A percentile compares a stretch with the other conserved stretches of the same genome.
phyloP scores from a whole-genome alignment of 2,797 vertebrate genomes.

The Danio tinwini region DNA sequence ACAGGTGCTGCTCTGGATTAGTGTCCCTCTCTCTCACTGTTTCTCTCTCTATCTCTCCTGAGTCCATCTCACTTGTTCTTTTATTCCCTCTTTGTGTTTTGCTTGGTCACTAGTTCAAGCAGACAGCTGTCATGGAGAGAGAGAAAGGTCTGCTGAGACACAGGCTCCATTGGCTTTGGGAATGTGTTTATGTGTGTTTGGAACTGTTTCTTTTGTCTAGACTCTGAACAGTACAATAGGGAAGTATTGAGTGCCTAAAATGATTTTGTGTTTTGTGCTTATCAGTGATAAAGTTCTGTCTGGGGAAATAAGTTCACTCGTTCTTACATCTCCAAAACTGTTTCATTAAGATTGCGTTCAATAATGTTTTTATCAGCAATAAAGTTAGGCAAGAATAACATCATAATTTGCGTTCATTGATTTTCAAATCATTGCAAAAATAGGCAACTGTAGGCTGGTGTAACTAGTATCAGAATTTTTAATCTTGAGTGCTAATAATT shows the following conservation, averaged over 20 bases:
- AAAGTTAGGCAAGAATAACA: neutral
- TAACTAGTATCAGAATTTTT: neutral
- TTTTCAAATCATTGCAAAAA: neutral
- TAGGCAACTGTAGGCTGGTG: neutral
- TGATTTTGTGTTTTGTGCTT: neutral
- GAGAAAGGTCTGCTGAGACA: slow-evolving; percentile 20
- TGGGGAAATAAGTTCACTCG: neutral
- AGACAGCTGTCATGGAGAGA: slow-evolving; percentile 35
- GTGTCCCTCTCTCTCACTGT: slow-evolving; percentile 25
- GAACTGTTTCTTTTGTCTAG: slow-evolving; percentile 9
- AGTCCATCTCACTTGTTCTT: slow-evolving; percentile 23
- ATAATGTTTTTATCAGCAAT: neutral
- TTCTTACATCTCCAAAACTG: neutral
- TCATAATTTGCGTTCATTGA: neutral
- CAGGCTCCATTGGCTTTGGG: slow-evolving; percentile 1
- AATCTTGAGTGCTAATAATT: neutral
- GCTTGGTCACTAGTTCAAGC: slow-evolving; percentile 39
- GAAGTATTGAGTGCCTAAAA: slow-evolving; percentile 8
- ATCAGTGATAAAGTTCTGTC: neutral
- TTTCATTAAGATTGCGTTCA: neutral
- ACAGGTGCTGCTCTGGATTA: slow-evolving; percentile 30
- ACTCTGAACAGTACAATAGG: neutral
- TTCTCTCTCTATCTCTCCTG: slow-evolving; percentile 23
- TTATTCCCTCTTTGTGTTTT: slow-evolving; percentile 24
- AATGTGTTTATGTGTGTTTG: slow-evolving; percentile 13